Percentiles rank a stretch among this genome's conserved stretches.
Evolutionary conservation across 2,888 invertebrate species (phyloP).

Genomic region (Arrhopalites spinosus): DNA sequence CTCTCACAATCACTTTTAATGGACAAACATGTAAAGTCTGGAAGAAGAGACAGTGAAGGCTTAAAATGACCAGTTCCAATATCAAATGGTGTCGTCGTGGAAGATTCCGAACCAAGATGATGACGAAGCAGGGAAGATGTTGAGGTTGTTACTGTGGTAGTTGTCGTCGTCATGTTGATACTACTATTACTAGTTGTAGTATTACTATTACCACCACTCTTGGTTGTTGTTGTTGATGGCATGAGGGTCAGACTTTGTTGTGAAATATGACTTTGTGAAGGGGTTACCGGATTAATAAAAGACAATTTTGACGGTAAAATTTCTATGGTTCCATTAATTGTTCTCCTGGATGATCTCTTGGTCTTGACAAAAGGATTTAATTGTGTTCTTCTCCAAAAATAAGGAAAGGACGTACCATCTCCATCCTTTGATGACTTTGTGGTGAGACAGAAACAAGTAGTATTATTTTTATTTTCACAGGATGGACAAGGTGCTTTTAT

Average conservation of each 20-base stretch:
- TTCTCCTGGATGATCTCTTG: conserved; percentile 23
- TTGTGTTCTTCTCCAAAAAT: conserved; percentile 48
- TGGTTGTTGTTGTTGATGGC: background rate
- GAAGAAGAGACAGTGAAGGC: conserved; percentile 7
- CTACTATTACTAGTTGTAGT: background rate
- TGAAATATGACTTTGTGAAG: background rate
- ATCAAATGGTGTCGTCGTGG: too few relatives aligned
- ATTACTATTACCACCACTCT: background rate
- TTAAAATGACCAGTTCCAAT: too few relatives aligned
- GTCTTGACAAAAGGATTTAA: conserved; percentile 41
- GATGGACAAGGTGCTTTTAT: conserved; percentile 34
- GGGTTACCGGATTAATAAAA: conserved; percentile 19
- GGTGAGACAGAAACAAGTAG: conserved; percentile 12
- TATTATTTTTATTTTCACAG: conserved; percentile 21
- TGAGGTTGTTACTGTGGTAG: background rate
- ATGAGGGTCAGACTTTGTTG: background rate
- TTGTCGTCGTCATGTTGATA: background rate
- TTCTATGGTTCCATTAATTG: conserved; percentile 21
- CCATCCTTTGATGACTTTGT: background rate
- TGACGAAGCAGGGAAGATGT: background rate
- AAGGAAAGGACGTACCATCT: conserved; percentile 12
- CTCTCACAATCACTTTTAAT: conserved; percentile 14
- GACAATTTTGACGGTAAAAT: conserved; percentile 45
- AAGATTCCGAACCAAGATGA: too few relatives aligned
- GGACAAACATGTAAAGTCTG: conserved; percentile 37